phyloP scores from a whole-genome alignment of 2,797 vertebrate species.

The Odontamblyopus rebecca region DNA sequence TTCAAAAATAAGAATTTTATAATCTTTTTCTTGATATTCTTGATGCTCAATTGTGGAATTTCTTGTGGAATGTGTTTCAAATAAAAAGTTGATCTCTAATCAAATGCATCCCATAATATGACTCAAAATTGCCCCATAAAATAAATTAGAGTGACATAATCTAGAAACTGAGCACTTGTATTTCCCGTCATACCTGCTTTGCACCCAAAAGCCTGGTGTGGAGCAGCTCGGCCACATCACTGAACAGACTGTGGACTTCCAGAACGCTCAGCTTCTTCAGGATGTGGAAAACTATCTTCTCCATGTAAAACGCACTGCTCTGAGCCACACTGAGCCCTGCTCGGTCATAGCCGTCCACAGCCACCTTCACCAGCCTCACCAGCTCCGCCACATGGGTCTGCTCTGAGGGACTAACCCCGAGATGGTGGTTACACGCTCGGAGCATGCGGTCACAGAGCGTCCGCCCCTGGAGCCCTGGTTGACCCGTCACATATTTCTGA shows the following conservation, averaged over 20 bases:
- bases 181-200: constrained; percentile 48
- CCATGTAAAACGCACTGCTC: constrained; percentile 84
- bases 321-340: constrained; percentile 47
- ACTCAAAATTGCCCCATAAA: no score
- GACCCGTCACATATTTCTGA: constrained; percentile 49
- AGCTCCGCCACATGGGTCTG: constrained; percentile 63
- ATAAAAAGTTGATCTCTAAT: no score
- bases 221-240: constrained; percentile 73
- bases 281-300: constrained; percentile 89
- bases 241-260: constrained; percentile 38
- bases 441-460: constrained; percentile 82
- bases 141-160: not conserved
- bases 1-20: no score
- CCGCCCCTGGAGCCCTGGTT: constrained; percentile 56
- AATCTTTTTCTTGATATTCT: no score
- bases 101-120: not conserved
- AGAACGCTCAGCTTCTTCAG: constrained; percentile 75
- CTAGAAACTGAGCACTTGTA: not conserved
- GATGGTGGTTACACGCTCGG: constrained; percentile 83
- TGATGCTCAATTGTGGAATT: no score
- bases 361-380: constrained; percentile 78
- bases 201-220: constrained; percentile 65
- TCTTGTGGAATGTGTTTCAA: no score
- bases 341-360: constrained; percentile 75
- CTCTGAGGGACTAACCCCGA: constrained; percentile 61